A percentile compares a stretch with the other conserved stretches of the same genome.
phyloP scores from a whole-genome alignment of 1,140 invertebrate genomes.

The Orchestia grillus region DNA sequence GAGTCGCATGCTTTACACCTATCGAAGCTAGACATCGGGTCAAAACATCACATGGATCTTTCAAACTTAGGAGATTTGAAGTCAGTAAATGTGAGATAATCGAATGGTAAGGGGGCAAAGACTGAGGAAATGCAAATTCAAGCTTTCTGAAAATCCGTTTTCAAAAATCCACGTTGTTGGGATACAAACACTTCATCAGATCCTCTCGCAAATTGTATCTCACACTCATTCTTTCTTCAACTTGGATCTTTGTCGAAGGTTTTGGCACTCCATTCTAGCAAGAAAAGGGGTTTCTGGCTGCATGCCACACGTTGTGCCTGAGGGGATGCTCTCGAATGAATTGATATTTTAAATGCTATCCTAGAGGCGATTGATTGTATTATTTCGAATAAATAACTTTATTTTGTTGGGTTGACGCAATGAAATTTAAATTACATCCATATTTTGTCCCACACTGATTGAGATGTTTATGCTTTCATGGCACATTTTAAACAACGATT shows the following conservation, averaged over 20 bases:
- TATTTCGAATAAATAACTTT: neutral
- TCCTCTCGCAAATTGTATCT: neutral
- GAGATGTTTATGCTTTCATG: too few relatives aligned
- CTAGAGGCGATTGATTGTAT: too few relatives aligned
- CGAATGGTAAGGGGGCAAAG: neutral
- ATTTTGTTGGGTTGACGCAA: neutral
- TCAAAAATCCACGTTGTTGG: neutral
- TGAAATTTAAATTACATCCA: neutral
- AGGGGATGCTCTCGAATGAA: neutral
- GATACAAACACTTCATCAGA: neutral
- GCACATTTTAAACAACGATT: too few relatives aligned
- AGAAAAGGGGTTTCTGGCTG: neutral
- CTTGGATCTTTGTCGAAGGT: neutral
- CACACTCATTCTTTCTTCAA: neutral
- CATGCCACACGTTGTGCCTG: neutral
- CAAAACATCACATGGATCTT: neutral
- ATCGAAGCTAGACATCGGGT: conserved; percentile 2
- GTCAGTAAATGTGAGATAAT: neutral
- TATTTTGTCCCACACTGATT: too few relatives aligned
- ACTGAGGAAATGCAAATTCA: neutral
- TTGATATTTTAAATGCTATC: neutral
- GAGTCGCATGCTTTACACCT: conserved; percentile 19
- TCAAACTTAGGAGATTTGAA: neutral
- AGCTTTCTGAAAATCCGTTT: neutral
- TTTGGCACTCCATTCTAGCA: neutral